A percentile compares a stretch with the other conserved stretches of the same genome.
phyloP scores from a whole-genome alignment of 2,888 invertebrate genomes.

The Catotricha subobsoleta region DNA sequence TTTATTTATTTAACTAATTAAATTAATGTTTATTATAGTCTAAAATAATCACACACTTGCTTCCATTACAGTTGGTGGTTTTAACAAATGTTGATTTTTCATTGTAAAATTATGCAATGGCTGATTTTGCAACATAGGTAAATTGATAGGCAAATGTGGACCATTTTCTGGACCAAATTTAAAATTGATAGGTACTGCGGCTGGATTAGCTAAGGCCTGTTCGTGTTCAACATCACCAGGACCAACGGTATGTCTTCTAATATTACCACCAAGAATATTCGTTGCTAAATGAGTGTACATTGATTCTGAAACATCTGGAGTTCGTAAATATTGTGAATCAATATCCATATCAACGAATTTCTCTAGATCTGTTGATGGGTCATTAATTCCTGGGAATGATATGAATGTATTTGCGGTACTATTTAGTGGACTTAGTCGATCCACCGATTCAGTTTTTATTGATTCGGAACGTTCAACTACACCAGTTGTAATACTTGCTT shows the following conservation, averaged over 20 bases:
- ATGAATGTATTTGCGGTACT: slow-evolving; percentile 19
- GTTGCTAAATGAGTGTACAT: neutral
- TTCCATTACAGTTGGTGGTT: slow-evolving; percentile 82
- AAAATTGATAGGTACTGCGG: slow-evolving; percentile 25
- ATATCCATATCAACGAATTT: slow-evolving; percentile 23
- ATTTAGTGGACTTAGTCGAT: slow-evolving; percentile 27
- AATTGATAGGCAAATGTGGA: slow-evolving; percentile 63
- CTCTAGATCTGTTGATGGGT: slow-evolving; percentile 25
- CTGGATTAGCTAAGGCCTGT: slow-evolving; percentile 41
- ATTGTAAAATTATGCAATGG: slow-evolving; percentile 71
- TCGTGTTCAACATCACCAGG: slow-evolving; percentile 79
- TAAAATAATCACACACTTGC: slow-evolving; percentile 39
- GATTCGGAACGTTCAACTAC: slow-evolving; percentile 36
- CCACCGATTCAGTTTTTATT: slow-evolving; percentile 25
- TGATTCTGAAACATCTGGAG: neutral
- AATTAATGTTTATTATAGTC: slow-evolving; percentile 1
- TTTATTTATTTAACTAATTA: slow-evolving; percentile 1
- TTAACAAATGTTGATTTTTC: slow-evolving; percentile 83
- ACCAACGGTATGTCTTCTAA: slow-evolving; percentile 81
- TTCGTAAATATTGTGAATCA: slow-evolving; percentile 13
- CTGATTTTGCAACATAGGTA: slow-evolving; percentile 67
- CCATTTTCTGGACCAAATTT: slow-evolving; percentile 22
- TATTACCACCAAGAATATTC: slow-evolving; percentile 30
- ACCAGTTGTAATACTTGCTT: slow-evolving; percentile 43
- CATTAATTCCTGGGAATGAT: slow-evolving; percentile 22